A percentile compares a stretch with the other conserved stretches of the same genome.
phyloP scores from a whole-genome alignment of 2,797 vertebrate genomes.

The Pangasius larnaudii region DNA sequence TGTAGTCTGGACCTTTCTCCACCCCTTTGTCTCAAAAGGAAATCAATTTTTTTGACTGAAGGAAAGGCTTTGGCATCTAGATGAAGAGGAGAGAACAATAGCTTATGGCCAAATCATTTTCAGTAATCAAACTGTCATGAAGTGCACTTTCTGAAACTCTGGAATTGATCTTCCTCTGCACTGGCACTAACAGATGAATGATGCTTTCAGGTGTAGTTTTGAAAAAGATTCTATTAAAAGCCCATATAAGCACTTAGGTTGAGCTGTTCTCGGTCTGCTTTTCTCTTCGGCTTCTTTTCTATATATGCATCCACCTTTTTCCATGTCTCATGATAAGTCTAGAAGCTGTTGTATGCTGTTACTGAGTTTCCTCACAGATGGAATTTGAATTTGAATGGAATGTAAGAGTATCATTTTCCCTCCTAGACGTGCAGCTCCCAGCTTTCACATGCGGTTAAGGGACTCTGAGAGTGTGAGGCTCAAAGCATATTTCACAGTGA shows the following conservation, averaged over 20 bases:
- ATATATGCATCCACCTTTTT: background rate
- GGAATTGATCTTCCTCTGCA: slow-evolving; percentile 17
- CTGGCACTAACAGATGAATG: slow-evolving; percentile 30
- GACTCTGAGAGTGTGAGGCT: slow-evolving; percentile 18
- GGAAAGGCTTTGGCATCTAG: slow-evolving; percentile 41
- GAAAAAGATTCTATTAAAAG: slow-evolving; percentile 45
- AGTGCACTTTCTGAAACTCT: slow-evolving; percentile 41
- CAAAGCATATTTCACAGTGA: slow-evolving; percentile 12
- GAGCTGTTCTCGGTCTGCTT: slow-evolving; percentile 4
- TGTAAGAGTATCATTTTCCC: slow-evolving; percentile 45
- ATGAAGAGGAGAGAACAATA: slow-evolving; percentile 30
- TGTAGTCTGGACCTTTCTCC: slow-evolving; percentile 32
- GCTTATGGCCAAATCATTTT: slow-evolving; percentile 51
- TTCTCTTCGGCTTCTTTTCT: slow-evolving; percentile 1
- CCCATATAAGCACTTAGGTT: slow-evolving; percentile 29
- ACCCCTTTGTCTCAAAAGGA: slow-evolving; percentile 44
- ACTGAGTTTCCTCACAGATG: slow-evolving; percentile 44
- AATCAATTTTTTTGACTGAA: slow-evolving; percentile 51
- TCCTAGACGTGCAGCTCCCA: slow-evolving; percentile 23
- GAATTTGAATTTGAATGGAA: slow-evolving; percentile 53
- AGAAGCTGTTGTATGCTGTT: slow-evolving; percentile 16
- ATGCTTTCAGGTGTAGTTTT: slow-evolving; percentile 25
- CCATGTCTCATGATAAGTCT: slow-evolving; percentile 9
- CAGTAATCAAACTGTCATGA: slow-evolving; percentile 45
- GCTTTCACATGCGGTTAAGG: slow-evolving; percentile 35